These are phyloP conservation scores for Oreochromis spilurus DNA, from an alignment of 2,113 vertebrate genomes.

Conservation along the genomic window DNA sequence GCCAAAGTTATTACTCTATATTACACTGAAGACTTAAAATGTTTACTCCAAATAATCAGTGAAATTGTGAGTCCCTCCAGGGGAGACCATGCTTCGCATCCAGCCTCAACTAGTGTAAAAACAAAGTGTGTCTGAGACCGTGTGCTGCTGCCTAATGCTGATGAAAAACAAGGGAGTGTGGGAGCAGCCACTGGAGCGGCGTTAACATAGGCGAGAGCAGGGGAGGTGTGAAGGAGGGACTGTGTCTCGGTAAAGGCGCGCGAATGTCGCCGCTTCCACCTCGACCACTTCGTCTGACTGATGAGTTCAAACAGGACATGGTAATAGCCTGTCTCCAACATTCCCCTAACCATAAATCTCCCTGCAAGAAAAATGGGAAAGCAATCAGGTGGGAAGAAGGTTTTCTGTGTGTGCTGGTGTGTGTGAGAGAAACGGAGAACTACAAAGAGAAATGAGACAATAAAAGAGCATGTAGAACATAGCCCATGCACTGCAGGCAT, in stretches of 20 bases:
- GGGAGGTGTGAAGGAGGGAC: slow-evolving; percentile 3
- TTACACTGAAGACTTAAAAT: not conserved
- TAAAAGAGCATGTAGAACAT: slow-evolving; percentile 9
- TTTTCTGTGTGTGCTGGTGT: slow-evolving; percentile 13
- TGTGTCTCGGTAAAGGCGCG: slow-evolving; percentile 1
- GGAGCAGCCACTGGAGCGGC: slow-evolving; percentile 8
- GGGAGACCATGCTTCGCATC: not conserved
- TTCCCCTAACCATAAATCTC: slow-evolving; percentile 72
- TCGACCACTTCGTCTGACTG: slow-evolving; percentile 68
- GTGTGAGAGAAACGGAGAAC: slow-evolving; percentile 7
- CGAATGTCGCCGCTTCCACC: slow-evolving; percentile 15
- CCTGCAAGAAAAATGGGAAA: slow-evolving; percentile 68
- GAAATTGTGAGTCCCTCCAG: not conserved
- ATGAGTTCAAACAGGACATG: slow-evolving; percentile 75
- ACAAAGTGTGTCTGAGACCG: not conserved
- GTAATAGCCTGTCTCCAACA: slow-evolving; percentile 75
- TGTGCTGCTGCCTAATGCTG: not conserved
- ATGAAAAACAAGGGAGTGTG: slow-evolving; percentile 16
- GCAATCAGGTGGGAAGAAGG: slow-evolving; percentile 70
- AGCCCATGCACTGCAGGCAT: not conserved
- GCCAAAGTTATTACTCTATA: not conserved
- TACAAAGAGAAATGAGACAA: slow-evolving; percentile 24
- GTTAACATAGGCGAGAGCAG: slow-evolving; percentile 23
- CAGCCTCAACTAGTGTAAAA: not conserved
- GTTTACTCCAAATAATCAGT: not conserved